These are phyloP conservation scores for Artibeus jamaicensis DNA, from an alignment of 2,797 vertebrate species.

Conservation along the genomic window DNA sequence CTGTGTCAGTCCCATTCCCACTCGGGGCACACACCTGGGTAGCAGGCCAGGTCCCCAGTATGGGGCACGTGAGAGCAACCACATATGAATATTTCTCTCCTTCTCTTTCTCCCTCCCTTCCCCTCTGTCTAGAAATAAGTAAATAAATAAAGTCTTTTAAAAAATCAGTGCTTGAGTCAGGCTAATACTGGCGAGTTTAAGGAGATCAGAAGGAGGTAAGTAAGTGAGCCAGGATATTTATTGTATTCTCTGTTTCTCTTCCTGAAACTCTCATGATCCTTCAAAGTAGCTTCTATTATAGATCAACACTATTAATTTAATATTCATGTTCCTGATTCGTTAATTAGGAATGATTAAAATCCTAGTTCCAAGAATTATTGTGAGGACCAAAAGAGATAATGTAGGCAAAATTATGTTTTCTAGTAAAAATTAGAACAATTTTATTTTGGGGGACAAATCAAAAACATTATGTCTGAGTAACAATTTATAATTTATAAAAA, in stretches of 20 bases:
- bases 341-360: not conserved
- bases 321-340: not conserved
- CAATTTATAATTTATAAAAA: not conserved
- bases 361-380: not conserved
- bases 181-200: not conserved
- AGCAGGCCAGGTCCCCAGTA: too few species aligned
- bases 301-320: not conserved
- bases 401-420: not conserved
- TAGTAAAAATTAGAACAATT: not conserved
- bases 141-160: too few species aligned
- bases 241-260: not conserved
- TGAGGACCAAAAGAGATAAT: not conserved
- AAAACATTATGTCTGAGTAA: not conserved
- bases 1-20: too few species aligned
- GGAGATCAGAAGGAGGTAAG: not conserved
- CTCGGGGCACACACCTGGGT: too few species aligned
- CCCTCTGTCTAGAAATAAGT: too few species aligned
- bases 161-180: not conserved
- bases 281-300: not conserved
- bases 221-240: not conserved
- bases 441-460: not conserved
- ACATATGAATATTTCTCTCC: too few species aligned
- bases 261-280: not conserved
- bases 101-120: too few species aligned
- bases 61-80: too few species aligned